phyloP scores from a whole-genome alignment of 2,797 vertebrate genomes.

The Hydrocynus forskahlii region DNA sequence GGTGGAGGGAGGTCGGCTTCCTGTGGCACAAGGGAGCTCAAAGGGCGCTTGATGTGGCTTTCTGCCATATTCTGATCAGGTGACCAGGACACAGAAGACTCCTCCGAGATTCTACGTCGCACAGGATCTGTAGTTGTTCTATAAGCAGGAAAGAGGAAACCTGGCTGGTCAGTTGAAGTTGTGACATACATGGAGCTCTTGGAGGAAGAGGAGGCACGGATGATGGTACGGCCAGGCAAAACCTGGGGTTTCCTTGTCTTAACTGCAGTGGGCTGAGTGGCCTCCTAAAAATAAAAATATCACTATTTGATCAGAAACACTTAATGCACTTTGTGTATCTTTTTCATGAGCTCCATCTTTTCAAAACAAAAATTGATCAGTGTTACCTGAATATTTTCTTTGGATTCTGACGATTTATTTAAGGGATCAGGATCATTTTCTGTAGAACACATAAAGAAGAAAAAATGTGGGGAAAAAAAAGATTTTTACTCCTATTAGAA shows the following conservation, averaged over 20 bases:
- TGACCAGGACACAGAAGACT: conserved; percentile 68
- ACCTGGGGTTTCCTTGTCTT: conserved; percentile 15
- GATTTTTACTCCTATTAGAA: background rate
- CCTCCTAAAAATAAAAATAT: conserved; percentile 3
- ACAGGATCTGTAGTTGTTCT: conserved; percentile 55
- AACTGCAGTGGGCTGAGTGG: background rate
- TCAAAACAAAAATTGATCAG: too few species aligned
- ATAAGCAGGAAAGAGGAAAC: conserved; percentile 71
- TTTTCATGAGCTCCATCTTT: too few species aligned
- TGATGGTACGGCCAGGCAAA: conserved; percentile 40
- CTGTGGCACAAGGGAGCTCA: conserved; percentile 46
- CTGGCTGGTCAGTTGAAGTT: conserved; percentile 69
- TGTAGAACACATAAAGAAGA: conserved; percentile 59
- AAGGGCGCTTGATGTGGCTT: conserved; percentile 44
- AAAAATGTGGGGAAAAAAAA: background rate
- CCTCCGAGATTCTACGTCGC: conserved; percentile 71
- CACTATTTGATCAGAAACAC: background rate
- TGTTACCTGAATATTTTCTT: conserved; percentile 66
- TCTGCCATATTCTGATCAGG: conserved; percentile 59
- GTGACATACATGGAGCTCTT: conserved; percentile 72
- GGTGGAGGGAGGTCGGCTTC: conserved; percentile 55
- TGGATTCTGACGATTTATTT: conserved; percentile 57
- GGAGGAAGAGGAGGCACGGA: conserved; percentile 57
- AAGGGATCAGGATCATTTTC: conserved; percentile 70
- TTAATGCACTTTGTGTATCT: too few species aligned